Evolutionary conservation across 2,888 invertebrate species (phyloP), one percentile per base, ranked within the genome.

Genomic region (Digitonthophagus gazella): DNA sequence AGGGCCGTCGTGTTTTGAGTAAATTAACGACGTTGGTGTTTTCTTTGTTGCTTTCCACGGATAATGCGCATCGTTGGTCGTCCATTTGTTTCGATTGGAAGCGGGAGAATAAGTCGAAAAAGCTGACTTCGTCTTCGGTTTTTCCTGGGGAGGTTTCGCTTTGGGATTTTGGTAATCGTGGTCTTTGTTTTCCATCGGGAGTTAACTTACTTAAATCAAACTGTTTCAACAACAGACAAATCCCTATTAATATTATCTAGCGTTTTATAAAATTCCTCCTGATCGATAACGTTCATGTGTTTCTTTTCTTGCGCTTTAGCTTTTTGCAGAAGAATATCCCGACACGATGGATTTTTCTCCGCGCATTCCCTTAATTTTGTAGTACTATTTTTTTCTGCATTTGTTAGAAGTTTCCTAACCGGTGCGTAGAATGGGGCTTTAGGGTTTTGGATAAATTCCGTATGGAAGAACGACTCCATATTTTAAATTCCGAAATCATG

Each of bases 71-170:
- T 19, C 98, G 88, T 83, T 99, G 98, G 80, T 98, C 98, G 79
- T 99, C 97, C 92, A 98, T 96, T 67, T 98, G 87, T 76, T 96
- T 93, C 16, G 96, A 94, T 82, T 98, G 98, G 77, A 96, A 94
- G 65, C 95, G 89, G 19, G 92, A 92, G 8, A 99, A 84, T 76
- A 97, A 84, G 77, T 98, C 98, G 80, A 98, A 96, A 86, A 99
- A 97, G 67, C 93, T 91, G 76, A 98, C 97, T 71, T 92, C 93
- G 70, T 93, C 92, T 70, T 90, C 90, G 0, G 87, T 87, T 76
- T 86, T 86, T 8, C 84, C 81, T 1, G 86, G 79, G 28, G 83
- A 79, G 44, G 73, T 70, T 11, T 79, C 76, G 57, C 79, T 78
- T 75, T 77, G 81, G 71, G 78, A 79, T 74, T 77, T 76, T 16